A percentile compares a stretch with the other conserved stretches of the same genome.
These are phyloP conservation scores for Apaloderma vittatum DNA, from an alignment of 2,113 vertebrate genomes.

Conservation along the genomic window DNA sequence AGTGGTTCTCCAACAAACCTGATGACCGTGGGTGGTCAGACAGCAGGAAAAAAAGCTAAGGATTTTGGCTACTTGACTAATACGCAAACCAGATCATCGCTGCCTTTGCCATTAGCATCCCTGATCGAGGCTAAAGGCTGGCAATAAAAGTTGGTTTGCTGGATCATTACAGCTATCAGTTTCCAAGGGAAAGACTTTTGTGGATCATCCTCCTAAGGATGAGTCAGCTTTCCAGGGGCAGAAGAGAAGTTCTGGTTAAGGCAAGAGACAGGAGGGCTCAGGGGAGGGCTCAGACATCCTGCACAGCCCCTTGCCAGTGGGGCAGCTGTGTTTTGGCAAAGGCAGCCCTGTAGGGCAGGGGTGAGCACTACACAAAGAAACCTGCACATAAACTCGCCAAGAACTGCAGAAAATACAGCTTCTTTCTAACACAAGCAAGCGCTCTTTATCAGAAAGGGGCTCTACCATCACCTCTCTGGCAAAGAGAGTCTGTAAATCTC, in stretches of 20 bases:
- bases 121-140: neutral
- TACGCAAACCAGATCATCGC: neutral
- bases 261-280: neutral
- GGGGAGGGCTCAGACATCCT: neutral
- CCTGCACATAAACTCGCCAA: neutral
- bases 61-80: neutral
- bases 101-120: neutral
- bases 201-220: neutral
- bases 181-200: neutral
- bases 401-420: neutral
- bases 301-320: accelerated
- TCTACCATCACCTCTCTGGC: neutral
- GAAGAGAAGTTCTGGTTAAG: neutral
- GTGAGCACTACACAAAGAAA: neutral
- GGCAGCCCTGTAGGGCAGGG: neutral
- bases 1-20: neutral
- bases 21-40: neutral
- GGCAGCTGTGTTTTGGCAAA: accelerated
- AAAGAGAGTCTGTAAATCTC: accelerated
- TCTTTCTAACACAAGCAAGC: neutral
- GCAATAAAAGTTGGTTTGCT: neutral
- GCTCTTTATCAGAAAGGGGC: neutral
- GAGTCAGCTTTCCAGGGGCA: neutral
- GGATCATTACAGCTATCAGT: neutral
- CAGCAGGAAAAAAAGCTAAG: neutral